These are phyloP conservation scores for Danio rerio DNA, from an alignment of 2,113 vertebrate species.

Conservation along the genomic window GRCz12tu NC_133183.1:20151501-20152000, in stretches of 20 bases:
- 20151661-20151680: constrained; percentile 1
- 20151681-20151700: not conserved
- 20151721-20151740: constrained; percentile 3
- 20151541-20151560: constrained; percentile 19
- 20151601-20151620: constrained; percentile 42
- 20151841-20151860: too few species aligned
- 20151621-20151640: not conserved
- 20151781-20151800: too few species aligned
- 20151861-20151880: too few species aligned
- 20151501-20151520: constrained; percentile 16
- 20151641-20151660: constrained; percentile 11
- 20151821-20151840: too few species aligned
- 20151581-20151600: constrained; percentile 59
- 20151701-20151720: not conserved
- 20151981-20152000: too few species aligned
- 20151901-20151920: too few species aligned
- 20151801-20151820: too few species aligned
- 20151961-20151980: too few species aligned
- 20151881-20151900: too few species aligned
- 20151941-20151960: too few species aligned
- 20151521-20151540: constrained; percentile 24
- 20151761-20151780: not conserved
- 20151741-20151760: not conserved
- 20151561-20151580: constrained; percentile 56
- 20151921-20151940: too few species aligned